Evolutionary conservation across 2,113 vertebrate species (phyloP).

Genomic region (Actenoides lindsayi): DNA sequence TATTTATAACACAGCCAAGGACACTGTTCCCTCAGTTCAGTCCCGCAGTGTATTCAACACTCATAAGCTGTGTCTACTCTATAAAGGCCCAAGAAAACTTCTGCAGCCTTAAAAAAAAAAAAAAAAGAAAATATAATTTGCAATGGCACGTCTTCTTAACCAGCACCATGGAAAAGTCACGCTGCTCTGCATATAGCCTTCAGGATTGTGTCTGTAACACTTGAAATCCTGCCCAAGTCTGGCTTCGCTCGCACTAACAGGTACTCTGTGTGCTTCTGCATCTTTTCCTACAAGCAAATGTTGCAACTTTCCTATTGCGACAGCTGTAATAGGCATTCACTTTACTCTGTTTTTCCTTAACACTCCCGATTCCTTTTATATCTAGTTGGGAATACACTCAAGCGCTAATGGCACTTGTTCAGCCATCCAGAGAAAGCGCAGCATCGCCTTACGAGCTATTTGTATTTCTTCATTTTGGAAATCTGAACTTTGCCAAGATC

Average conservation of each 20-base stretch:
- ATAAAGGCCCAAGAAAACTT: slow-evolving; percentile 46
- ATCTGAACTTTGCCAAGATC: slow-evolving; percentile 55
- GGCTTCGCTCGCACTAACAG: slow-evolving; percentile 69
- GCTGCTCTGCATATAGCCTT: slow-evolving; percentile 68
- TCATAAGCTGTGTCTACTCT: slow-evolving; percentile 28
- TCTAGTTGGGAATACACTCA: slow-evolving; percentile 55
- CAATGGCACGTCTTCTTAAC: slow-evolving; percentile 65
- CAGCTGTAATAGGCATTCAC: slow-evolving; percentile 63
- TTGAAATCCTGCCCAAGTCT: slow-evolving; percentile 70
- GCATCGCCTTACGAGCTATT: neutral
- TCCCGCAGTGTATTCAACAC: neutral
- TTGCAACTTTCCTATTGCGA: slow-evolving; percentile 67
- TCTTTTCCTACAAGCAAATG: slow-evolving; percentile 76
- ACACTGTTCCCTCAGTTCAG: neutral
- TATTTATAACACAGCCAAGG: neutral
- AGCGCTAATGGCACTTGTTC: slow-evolving; percentile 62
- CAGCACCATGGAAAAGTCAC: slow-evolving; percentile 61
- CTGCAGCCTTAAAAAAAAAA: neutral
- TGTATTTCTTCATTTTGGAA: slow-evolving; percentile 54
- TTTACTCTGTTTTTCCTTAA: slow-evolving; percentile 67
- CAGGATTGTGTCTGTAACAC: slow-evolving; percentile 72
- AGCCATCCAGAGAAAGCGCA: slow-evolving; percentile 45
- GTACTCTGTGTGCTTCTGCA: slow-evolving; percentile 77
- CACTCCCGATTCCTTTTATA: slow-evolving; percentile 65
- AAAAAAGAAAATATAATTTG: slow-evolving; percentile 11